phyloP scores from a whole-genome alignment of 64 coral and sea anemone species.

The Astreopora myriophthalma region DNA sequence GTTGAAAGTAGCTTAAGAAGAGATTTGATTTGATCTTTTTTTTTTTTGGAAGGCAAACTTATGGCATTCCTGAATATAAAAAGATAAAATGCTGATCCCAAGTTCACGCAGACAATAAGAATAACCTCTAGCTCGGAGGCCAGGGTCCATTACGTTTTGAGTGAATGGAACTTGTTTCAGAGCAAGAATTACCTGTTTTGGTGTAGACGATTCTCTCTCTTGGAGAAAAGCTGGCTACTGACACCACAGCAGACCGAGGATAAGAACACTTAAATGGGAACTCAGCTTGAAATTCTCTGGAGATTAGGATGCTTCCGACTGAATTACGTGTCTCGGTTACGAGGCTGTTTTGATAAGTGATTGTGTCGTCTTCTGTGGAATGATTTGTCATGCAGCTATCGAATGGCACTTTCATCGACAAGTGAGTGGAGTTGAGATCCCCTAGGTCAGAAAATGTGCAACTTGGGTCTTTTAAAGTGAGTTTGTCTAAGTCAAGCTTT shows the following conservation, averaged over 20 bases:
- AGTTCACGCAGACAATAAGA: too few relatives aligned
- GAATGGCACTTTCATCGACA: conserved; percentile 29
- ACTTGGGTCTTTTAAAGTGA: conserved; percentile 61
- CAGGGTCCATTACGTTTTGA: neutral
- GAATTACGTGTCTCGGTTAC: neutral
- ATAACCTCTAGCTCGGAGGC: too few relatives aligned
- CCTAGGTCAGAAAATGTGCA: conserved; percentile 11
- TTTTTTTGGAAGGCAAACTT: too few relatives aligned
- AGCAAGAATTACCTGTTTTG: conserved; percentile 13
- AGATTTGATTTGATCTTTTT: too few relatives aligned
- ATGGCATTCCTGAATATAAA: too few relatives aligned
- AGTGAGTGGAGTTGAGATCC: neutral
- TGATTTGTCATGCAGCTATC: conserved; percentile 70
- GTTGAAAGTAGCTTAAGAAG: too few relatives aligned
- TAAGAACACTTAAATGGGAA: conserved; percentile 74
- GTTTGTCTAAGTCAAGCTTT: neutral
- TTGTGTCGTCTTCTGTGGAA: conserved; percentile 19
- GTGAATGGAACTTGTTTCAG: neutral
- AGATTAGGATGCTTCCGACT: conserved; percentile 17
- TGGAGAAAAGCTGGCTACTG: conserved; percentile 77
- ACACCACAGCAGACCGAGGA: conserved; percentile 57
- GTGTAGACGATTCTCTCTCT: conserved; percentile 76
- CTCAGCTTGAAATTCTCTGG: conserved; percentile 75
- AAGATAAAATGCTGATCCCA: too few relatives aligned
- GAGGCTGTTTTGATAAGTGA: conserved; percentile 74